These are phyloP conservation scores for Nematopogon swammerdamellus DNA, from an alignment of 2,888 invertebrate species.

Conservation along the genomic window DNA sequence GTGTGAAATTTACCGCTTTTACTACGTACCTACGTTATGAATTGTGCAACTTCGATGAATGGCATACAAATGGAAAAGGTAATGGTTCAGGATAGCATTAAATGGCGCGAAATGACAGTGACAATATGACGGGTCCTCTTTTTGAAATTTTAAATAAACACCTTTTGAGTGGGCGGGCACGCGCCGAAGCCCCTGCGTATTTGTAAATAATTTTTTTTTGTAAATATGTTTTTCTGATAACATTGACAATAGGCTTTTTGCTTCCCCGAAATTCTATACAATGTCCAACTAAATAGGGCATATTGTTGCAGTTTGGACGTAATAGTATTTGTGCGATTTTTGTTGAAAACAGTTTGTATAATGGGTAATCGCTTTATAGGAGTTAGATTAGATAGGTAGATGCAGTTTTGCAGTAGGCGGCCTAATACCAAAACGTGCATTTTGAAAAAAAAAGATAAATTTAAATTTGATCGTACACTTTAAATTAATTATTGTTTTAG, in stretches of 20 bases:
- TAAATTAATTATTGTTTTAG: too few relatives aligned
- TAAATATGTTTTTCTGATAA: constrained; percentile 17
- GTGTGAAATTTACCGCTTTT: too few relatives aligned
- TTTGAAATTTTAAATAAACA: constrained; percentile 51
- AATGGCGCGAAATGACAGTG: constrained; percentile 46
- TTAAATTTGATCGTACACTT: too few relatives aligned
- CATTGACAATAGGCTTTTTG: constrained; percentile 28
- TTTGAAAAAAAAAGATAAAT: too few relatives aligned
- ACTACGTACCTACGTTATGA: too few relatives aligned
- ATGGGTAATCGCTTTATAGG: too few relatives aligned
- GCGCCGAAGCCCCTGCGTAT: constrained; percentile 24
- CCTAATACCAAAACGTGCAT: too few relatives aligned
- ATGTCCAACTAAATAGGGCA: background rate
- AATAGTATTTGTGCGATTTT: background rate
- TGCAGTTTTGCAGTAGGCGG: too few relatives aligned
- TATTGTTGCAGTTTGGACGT: background rate
- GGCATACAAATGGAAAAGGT: constrained; percentile 12
- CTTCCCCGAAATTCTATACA: background rate
- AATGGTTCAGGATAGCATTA: constrained; percentile 42
- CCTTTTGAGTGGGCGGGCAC: constrained; percentile 54
- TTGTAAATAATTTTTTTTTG: constrained; percentile 51
- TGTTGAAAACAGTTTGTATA: too few relatives aligned
- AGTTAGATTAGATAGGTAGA: too few relatives aligned
- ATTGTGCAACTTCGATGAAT: background rate
- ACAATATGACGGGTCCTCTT: constrained; percentile 42